Base-by-base conservation (phyloP, 2,113 vertebrate species). In the Alaudala cheleensis region DNA sequence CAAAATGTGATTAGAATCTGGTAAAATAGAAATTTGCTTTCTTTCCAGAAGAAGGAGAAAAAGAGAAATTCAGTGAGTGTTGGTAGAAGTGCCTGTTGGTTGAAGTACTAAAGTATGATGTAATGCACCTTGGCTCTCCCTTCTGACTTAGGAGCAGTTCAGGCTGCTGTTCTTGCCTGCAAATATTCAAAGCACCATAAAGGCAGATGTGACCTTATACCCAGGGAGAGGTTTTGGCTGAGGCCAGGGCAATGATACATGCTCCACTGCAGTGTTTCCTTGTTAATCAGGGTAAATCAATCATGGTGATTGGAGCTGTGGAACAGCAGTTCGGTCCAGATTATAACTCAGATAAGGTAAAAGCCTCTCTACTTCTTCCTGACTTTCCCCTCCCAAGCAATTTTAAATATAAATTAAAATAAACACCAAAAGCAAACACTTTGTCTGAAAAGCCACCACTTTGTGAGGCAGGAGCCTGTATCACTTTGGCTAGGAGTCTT, bases 91-190 rank as follows among this genome's bases (percentile, higher is more conserved):
- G 77, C n/a, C 51, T 79, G 45, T 86, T 81, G 72, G 71, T 77
- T 74, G 77, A 81, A 96, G 94, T 86, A 62, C 61, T 91, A 15
- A 86, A 1, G 0, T 34, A 76, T 93, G 78, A 93, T 64, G 88
- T 94, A 91, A 96, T 67, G 76, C 4, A 86, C 67, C 60, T 88
- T 92, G 82, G 60, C 82, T 83, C 22, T 93, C 49, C 37, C 39
- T 86, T 83, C 56, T 5, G 0, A 50, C 60, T 26, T 29, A 65
- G 92, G 65, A 72, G 72, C 2, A 2, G 28, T 65, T 85, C 74
- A 89, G 57, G 44, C 64, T 86, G 69, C 61, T 0, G 3, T 33
- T 84, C 33, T 53, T 67, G 58, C 72, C 88, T 88, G 50, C 50
- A 81, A 72, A 56, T 45, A 78, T 56, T 50, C 50, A 37, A 61